Conservation (phyloP, 2,113 vertebrate genomes). For the Triplophysa siluroides region DNA sequence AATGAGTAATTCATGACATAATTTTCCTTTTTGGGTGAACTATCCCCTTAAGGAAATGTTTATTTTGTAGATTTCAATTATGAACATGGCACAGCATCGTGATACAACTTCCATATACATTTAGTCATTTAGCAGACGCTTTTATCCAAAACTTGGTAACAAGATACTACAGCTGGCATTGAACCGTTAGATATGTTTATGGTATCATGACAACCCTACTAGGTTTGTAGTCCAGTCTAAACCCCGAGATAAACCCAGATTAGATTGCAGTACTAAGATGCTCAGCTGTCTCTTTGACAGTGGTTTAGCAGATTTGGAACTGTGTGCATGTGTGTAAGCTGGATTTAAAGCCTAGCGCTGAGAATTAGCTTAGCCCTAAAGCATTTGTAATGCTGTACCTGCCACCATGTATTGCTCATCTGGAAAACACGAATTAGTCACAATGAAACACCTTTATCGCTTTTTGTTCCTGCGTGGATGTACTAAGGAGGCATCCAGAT, state of each 20-base stretch:
- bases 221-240: conserved; percentile 16
- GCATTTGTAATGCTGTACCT: conserved; percentile 28
- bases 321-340: conserved; percentile 10
- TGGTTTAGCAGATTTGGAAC: conserved; percentile 22
- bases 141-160: too few species aligned
- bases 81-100: too few species aligned
- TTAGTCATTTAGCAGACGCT: too few species aligned
- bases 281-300: conserved; percentile 32
- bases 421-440: conserved; percentile 9
- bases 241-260: conserved; percentile 27
- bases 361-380: conserved; percentile 41
- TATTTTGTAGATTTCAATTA: too few species aligned
- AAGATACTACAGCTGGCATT: too few species aligned
- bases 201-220: neutral
- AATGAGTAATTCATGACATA: too few species aligned
- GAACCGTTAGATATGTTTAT: neutral
- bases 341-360: conserved; percentile 26
- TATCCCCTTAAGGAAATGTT: too few species aligned
- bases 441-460: conserved; percentile 32
- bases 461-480: neutral
- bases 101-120: too few species aligned
- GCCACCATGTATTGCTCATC: conserved; percentile 5
- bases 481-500: conserved; percentile 17
- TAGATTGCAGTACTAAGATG: conserved; percentile 14
- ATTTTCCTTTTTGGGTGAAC: too few species aligned